phyloP scores from a whole-genome alignment of 2,113 vertebrate genomes.

The Pao palembangensis region DNA sequence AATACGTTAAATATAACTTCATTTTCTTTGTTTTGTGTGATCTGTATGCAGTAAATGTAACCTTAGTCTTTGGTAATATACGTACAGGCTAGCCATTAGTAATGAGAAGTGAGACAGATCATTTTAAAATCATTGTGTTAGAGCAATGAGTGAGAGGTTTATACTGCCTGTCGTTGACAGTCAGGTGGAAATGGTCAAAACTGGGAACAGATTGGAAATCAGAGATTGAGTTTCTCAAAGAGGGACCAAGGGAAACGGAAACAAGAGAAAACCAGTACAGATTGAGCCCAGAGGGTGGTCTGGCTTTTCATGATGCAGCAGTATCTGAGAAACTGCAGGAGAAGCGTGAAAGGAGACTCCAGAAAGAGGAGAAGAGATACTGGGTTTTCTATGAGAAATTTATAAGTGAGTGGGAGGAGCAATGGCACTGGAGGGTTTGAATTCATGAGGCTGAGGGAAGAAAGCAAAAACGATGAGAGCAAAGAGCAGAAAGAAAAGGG shows the following conservation, averaged over 20 bases:
- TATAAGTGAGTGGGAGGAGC: constrained; percentile 2
- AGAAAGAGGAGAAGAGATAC: constrained; percentile 1
- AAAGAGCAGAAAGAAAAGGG: constrained; percentile 28
- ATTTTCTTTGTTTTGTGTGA: no score
- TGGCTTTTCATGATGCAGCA: constrained; percentile 33
- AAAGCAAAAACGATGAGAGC: constrained; percentile 16
- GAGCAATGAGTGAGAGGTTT: background rate
- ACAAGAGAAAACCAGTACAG: constrained; percentile 27
- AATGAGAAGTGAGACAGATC: background rate
- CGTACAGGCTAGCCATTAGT: no score
- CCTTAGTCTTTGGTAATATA: no score
- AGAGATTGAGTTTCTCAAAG: constrained; percentile 20
- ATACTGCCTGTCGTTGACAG: background rate
- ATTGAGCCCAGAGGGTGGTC: constrained; percentile 42
- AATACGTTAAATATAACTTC: no score
- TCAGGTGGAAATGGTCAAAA: constrained; percentile 7
- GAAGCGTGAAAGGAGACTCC: constrained; percentile 31
- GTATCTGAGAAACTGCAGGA: constrained; percentile 19
- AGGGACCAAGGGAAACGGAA: constrained; percentile 10
- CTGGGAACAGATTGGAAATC: constrained; percentile 4
- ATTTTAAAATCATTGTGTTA: background rate
- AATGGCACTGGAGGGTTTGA: constrained; percentile 7
- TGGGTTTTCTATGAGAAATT: no score
- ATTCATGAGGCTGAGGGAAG: constrained; percentile 5
- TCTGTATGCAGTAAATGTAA: no score